Conservation (phyloP, 2,888 invertebrate genomes). For the Ganaspis brasiliensis region DNA sequence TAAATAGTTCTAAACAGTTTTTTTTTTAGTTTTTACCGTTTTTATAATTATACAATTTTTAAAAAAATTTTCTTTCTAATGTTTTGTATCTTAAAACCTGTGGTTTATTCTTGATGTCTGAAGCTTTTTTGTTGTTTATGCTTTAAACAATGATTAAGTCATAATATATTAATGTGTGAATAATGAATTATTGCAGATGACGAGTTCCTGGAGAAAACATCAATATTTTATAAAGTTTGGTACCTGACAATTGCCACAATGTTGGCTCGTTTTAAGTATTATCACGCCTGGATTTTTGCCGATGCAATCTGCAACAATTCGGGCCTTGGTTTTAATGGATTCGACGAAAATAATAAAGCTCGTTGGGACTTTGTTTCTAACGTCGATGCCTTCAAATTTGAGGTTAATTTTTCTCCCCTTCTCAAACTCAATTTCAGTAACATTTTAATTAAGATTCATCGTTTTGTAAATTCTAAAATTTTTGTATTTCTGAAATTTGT, state of each 20-base stretch:
- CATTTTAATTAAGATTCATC: background rate
- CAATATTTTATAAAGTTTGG: slow-evolving; percentile 86
- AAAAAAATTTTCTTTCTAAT: too few species aligned
- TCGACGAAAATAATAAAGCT: slow-evolving; percentile 87
- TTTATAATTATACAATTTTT: too few species aligned
- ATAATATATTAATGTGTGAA: too few species aligned
- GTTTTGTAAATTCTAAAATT: too few species aligned
- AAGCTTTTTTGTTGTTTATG: too few species aligned
- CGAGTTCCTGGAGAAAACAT: slow-evolving; percentile 84
- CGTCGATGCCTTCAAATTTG: slow-evolving; percentile 93
- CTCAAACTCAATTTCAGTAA: background rate
- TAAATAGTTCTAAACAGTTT: too few species aligned
- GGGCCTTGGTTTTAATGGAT: slow-evolving; percentile 94
- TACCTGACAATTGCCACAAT: slow-evolving; percentile 90
- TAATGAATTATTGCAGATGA: slow-evolving; percentile 81
- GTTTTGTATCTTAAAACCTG: too few species aligned
- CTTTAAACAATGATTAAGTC: too few species aligned
- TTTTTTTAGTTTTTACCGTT: too few species aligned
- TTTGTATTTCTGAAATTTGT: too few species aligned
- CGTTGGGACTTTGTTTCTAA: slow-evolving; percentile 97
- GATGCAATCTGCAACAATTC: slow-evolving; percentile 98
- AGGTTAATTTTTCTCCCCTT: slow-evolving; percentile 83
- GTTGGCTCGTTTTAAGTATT: slow-evolving; percentile 94
- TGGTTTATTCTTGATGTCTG: too few species aligned
- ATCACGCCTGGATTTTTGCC: slow-evolving; percentile 97